Evolutionary conservation across 2,113 vertebrate species (phyloP).

Genomic region (Phodopus roborovskii): DNA sequence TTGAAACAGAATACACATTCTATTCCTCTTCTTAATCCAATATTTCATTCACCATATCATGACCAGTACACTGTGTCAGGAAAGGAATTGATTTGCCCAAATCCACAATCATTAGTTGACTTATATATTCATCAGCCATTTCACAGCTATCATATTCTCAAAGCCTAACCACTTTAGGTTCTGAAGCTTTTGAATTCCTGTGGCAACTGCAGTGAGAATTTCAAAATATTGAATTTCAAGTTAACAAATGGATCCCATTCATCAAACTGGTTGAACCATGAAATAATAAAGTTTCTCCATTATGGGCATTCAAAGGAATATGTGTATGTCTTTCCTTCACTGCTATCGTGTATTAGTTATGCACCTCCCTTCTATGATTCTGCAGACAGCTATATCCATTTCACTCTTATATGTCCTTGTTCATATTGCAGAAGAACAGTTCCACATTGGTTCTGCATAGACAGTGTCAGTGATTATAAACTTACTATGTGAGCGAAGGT

Average conservation of each 20-base stretch:
- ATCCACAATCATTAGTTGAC: neutral
- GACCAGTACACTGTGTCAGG: neutral
- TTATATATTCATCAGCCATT: neutral
- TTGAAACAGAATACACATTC: neutral
- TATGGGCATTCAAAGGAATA: neutral
- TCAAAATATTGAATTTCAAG: neutral
- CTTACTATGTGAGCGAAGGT: neutral
- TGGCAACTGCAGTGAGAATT: neutral
- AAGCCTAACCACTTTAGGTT: neutral
- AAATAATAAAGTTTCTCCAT: neutral
- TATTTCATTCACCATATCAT: neutral
- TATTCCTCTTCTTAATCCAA: neutral
- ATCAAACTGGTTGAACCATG: neutral
- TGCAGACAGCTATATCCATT: neutral
- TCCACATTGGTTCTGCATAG: neutral
- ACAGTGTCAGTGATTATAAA: neutral
- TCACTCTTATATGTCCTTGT: neutral
- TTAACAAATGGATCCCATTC: neutral
- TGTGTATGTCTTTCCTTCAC: neutral
- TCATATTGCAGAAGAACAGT: neutral
- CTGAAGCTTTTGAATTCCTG: neutral
- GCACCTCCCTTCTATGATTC: neutral
- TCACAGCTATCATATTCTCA: neutral
- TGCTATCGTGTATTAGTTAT: neutral
- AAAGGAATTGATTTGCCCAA: neutral